Conservation (phyloP, 2,888 invertebrate species). For the Synergus gifuensis region DNA sequence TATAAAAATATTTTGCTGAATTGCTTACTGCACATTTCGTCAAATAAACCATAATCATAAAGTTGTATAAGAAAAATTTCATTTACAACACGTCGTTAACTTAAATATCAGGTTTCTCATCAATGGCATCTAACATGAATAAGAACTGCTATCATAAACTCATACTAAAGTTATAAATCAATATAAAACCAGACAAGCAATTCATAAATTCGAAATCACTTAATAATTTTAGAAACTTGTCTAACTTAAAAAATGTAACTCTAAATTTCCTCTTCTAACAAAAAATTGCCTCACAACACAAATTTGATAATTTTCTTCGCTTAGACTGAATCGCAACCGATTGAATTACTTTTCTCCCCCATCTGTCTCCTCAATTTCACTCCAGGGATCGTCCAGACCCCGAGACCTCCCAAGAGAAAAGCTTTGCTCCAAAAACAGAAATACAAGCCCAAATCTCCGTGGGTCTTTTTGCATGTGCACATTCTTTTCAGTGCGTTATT, state of each 20-base stretch:
- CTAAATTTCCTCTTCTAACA: neutral
- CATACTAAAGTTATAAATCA: neutral
- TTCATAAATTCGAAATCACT: neutral
- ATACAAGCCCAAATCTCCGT: neutral
- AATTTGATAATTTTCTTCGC: neutral
- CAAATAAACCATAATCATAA: neutral
- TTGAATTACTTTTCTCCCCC: neutral
- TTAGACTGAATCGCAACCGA: neutral
- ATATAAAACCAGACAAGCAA: neutral
- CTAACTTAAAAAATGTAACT: neutral
- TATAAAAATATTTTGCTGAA: neutral
- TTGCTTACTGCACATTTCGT: neutral
- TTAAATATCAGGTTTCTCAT: neutral
- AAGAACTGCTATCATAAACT: neutral
- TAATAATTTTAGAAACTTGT: neutral
- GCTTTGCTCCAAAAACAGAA: neutral
- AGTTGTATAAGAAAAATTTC: neutral
- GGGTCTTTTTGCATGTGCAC: neutral
- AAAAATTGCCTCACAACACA: neutral
- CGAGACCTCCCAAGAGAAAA: neutral
- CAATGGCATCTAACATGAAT: neutral
- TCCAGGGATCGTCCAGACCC: neutral
- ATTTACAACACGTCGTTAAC: neutral
- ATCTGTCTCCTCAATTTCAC: neutral
- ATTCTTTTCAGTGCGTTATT: neutral